Evolutionary conservation across 2,113 vertebrate species (phyloP).

Genomic region (Pholis gunnellus): DNA sequence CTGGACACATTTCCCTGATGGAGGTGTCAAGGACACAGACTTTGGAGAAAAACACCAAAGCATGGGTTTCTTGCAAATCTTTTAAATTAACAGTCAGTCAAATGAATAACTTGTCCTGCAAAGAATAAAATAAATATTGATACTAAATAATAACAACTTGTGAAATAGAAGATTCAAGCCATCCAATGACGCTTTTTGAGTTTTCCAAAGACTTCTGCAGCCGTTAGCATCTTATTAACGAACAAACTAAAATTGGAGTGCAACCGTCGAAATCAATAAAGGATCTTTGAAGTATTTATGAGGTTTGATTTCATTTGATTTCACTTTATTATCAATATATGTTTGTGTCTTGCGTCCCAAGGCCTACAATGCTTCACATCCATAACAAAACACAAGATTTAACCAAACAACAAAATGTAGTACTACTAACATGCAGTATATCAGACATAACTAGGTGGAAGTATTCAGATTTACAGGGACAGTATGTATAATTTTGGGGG

Average conservation of each 20-base stretch:
- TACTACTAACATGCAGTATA: not conserved
- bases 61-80: not conserved
- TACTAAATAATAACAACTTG: not conserved
- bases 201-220: not conserved
- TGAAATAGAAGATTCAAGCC: not conserved
- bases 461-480: too few relatives aligned
- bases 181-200: not conserved
- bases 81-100: not conserved
- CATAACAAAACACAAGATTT: not conserved
- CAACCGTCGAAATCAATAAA: not conserved
- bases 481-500: too few relatives aligned
- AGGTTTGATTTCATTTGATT: not conserved
- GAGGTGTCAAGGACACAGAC: conserved; percentile 37
- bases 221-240: not conserved
- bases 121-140: not conserved
- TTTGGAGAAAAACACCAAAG: not conserved
- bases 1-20: conserved; percentile 37
- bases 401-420: not conserved
- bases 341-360: not conserved
- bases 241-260: not conserved
- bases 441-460: too few relatives aligned
- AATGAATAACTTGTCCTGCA: not conserved
- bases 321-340: not conserved
- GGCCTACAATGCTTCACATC: not conserved
- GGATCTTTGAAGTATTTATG: not conserved